Conservation (phyloP, 2,797 vertebrate genomes). For the Leucoraja ocellata region DNA sequence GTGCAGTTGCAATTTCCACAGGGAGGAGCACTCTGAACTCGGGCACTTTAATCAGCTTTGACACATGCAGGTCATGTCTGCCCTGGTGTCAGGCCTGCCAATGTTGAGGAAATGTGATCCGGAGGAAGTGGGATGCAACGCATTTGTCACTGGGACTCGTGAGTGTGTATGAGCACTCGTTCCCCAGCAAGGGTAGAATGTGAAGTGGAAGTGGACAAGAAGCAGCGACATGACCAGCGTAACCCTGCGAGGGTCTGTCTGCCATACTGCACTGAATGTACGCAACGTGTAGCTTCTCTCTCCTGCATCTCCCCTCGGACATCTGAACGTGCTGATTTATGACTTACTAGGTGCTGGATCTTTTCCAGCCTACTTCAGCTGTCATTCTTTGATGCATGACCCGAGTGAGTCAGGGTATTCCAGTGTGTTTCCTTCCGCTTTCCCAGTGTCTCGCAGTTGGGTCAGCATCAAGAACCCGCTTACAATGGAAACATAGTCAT, state of each 20-base stretch:
- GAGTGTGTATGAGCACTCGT: not conserved
- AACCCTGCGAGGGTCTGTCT: not conserved
- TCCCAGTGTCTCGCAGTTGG: not conserved
- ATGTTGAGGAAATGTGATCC: not conserved
- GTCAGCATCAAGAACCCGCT: not conserved
- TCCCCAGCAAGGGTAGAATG: not conserved
- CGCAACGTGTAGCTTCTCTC: not conserved
- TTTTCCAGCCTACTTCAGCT: not conserved
- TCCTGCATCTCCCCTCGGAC: not conserved
- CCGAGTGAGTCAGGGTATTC: not conserved
- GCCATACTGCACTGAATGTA: not conserved
- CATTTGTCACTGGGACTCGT: not conserved
- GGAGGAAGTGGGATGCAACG: conserved; percentile 10
- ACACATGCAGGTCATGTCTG: too few species aligned
- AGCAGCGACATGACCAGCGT: too few species aligned
- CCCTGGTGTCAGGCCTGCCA: not conserved
- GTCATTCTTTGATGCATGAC: not conserved
- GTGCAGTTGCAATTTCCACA: not conserved
- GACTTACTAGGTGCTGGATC: not conserved
- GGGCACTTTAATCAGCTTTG: not conserved
- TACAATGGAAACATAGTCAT: not conserved
- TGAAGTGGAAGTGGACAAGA: not conserved
- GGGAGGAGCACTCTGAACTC: not conserved
- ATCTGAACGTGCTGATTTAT: not conserved
- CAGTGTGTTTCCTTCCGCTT: not conserved